Evolutionary conservation across 2,888 invertebrate genomes (phyloP).

Genomic region (Dexiosoma caninum): DNA sequence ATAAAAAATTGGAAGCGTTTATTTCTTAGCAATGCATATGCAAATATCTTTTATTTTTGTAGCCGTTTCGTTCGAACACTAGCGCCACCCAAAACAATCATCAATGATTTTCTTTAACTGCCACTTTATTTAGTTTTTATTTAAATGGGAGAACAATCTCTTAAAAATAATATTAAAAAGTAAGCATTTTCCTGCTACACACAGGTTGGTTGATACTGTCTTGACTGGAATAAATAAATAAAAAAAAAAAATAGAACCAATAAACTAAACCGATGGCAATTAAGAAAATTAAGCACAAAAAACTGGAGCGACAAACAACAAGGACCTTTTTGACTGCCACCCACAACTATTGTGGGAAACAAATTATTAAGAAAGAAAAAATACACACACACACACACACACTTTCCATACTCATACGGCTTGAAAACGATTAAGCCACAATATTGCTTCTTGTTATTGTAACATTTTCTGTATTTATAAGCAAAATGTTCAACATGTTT

Average conservation of each 20-base stretch:
- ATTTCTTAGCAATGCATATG: constrained; percentile 32
- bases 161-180: neutral
- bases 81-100: constrained; percentile 61
- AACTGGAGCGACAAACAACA: constrained; percentile 64
- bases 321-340: constrained; percentile 64
- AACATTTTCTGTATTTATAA: constrained; percentile 40
- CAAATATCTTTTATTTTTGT: constrained; percentile 27
- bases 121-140: constrained; percentile 30
- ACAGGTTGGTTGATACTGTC: constrained; percentile 10
- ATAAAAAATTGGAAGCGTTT: constrained; percentile 8
- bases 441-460: constrained; percentile 35
- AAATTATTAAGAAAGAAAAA: constrained; percentile 60
- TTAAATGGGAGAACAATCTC: neutral
- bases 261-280: constrained; percentile 62
- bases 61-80: neutral
- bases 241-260: constrained; percentile 42
- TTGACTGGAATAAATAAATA: constrained; percentile 18
- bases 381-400: neutral
- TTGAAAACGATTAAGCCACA: constrained; percentile 63
- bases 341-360: constrained; percentile 64
- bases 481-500: constrained; percentile 54
- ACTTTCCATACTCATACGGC: constrained; percentile 47
- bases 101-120: constrained; percentile 60
- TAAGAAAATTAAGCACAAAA: constrained; percentile 63
- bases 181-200: constrained; percentile 4